These are phyloP conservation scores for Thyatira batis DNA, from an alignment of 2,888 invertebrate genomes.

Conservation along the genomic window DNA sequence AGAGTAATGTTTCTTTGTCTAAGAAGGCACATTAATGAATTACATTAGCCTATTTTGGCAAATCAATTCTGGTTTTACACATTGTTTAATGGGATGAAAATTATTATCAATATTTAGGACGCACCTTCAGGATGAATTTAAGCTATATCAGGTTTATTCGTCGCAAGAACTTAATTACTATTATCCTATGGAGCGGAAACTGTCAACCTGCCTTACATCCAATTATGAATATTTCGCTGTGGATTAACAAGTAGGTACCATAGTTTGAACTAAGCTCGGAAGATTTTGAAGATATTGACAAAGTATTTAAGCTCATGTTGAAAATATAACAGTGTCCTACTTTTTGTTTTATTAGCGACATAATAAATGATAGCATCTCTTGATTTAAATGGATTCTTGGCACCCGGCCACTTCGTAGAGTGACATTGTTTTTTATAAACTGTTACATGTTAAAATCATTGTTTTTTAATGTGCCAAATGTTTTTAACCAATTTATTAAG, in stretches of 20 bases:
- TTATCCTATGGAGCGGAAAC: too few species aligned
- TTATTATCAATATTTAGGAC: too few species aligned
- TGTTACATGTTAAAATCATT: conserved; percentile 7
- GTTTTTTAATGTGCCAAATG: conserved; percentile 3
- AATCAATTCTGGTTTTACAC: too few species aligned
- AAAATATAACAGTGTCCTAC: conserved; percentile 13
- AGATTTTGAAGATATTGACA: neutral
- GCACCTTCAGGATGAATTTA: too few species aligned
- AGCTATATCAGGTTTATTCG: too few species aligned
- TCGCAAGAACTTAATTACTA: too few species aligned
- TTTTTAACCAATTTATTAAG: neutral
- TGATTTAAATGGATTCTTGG: conserved; percentile 32
- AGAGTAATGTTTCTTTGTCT: too few species aligned
- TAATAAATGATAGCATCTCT: conserved; percentile 25
- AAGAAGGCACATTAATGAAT: too few species aligned
- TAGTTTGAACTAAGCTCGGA: neutral
- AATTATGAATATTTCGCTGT: neutral
- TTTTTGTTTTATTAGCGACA: conserved; percentile 24
- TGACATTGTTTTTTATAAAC: conserved; percentile 7
- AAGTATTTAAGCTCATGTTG: neutral
- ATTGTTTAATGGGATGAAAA: too few species aligned
- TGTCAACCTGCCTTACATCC: too few species aligned
- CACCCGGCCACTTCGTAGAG: conserved; percentile 8
- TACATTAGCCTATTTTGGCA: too few species aligned
- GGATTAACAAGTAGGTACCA: neutral